These are phyloP conservation scores for Thalassoma bifasciatum DNA, from an alignment of 2,113 vertebrate genomes.

Conservation along the genomic window DNA sequence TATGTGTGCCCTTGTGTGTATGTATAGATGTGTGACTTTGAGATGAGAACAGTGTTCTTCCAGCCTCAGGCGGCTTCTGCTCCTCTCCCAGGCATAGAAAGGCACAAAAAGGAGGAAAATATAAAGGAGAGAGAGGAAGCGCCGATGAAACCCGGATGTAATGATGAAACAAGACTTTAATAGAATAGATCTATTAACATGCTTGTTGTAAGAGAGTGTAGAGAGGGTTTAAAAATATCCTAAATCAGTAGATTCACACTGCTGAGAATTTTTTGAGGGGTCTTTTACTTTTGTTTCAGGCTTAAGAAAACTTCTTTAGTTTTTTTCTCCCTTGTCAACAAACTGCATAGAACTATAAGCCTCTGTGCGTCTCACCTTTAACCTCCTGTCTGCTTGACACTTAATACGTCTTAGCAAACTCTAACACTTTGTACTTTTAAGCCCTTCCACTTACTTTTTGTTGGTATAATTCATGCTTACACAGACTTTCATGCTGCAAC, in stretches of 20 bases:
- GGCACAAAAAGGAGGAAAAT: background rate
- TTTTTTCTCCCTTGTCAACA: no score
- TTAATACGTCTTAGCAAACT: background rate
- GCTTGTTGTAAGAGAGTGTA: background rate
- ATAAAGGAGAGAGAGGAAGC: conserved; percentile 1
- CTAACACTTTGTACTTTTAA: no score
- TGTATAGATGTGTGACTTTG: background rate
- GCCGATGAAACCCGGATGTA: conserved; percentile 1
- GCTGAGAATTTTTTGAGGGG: no score
- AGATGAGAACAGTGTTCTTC: conserved; percentile 24
- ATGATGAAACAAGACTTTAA: conserved; percentile 31
- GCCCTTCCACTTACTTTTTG: no score
- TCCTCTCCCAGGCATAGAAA: conserved; percentile 30
- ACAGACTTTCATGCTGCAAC: background rate
- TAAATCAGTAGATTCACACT: background rate
- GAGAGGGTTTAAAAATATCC: background rate
- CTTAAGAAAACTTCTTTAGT: background rate
- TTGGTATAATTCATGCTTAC: no score
- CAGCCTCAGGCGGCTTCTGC: conserved; percentile 47
- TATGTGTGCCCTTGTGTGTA: background rate
- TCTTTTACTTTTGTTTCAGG: background rate
- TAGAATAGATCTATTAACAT: conserved; percentile 14
- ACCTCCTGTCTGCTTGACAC: no score
- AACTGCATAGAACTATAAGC: no score
- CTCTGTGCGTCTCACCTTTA: no score